Conservation (phyloP, 2,888 invertebrate genomes). For the Plagodis pulveraria region DNA sequence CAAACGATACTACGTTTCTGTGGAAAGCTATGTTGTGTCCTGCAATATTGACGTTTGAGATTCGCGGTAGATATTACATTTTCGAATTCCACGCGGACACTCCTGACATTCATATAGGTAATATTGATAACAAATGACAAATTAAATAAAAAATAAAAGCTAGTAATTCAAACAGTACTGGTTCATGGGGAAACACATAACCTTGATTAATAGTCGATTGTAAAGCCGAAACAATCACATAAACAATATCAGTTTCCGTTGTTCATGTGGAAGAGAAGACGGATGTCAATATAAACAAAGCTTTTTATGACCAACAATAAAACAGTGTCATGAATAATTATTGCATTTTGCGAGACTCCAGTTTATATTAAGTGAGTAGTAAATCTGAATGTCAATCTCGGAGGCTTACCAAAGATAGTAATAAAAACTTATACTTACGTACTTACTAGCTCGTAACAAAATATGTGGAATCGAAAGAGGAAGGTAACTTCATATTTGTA, state of each 20-base stretch:
- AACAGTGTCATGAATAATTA: slow-evolving; percentile 46
- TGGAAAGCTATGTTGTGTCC: too few species aligned
- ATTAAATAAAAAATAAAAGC: too few species aligned
- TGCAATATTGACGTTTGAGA: too few species aligned
- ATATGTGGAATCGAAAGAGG: slow-evolving; percentile 1
- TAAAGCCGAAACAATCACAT: slow-evolving; percentile 24
- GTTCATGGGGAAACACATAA: background rate
- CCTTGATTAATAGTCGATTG: slow-evolving; percentile 18
- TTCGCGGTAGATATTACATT: too few species aligned
- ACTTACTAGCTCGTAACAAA: background rate
- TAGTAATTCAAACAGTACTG: background rate
- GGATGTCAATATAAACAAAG: slow-evolving; percentile 52
- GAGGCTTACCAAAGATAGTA: background rate
- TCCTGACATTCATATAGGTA: too few species aligned
- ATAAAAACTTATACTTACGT: background rate
- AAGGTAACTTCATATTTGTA: background rate
- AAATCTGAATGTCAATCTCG: slow-evolving; percentile 40
- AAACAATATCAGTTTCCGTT: slow-evolving; percentile 31
- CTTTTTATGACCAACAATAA: slow-evolving; percentile 55
- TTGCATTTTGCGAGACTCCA: slow-evolving; percentile 46
- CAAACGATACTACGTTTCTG: too few species aligned
- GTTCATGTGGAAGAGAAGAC: slow-evolving; percentile 35
- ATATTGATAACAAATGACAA: too few species aligned
- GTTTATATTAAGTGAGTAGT: slow-evolving; percentile 47
- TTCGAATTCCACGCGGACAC: too few species aligned